A percentile compares a stretch with the other conserved stretches of the same genome.
phyloP scores from a whole-genome alignment of 1,140 invertebrate genomes.

The Papilio glaucus region DNA sequence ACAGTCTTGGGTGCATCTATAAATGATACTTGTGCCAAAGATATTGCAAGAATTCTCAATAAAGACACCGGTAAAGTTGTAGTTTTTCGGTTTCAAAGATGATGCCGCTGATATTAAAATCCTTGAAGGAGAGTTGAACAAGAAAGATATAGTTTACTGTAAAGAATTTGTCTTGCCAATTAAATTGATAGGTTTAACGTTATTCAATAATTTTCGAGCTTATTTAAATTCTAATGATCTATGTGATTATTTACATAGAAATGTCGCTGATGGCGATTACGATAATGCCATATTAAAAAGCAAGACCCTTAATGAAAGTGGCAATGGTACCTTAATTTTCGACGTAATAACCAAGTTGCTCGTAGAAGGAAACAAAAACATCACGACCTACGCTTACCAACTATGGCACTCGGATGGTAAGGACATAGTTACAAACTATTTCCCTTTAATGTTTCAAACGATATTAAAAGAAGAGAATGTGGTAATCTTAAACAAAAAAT shows the following conservation, averaged over 20 bases:
- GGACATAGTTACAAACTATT: slow-evolving; percentile 42
- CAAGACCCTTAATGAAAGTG: slow-evolving; percentile 36
- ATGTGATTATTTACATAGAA: slow-evolving; percentile 36
- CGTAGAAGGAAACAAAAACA: slow-evolving; percentile 29
- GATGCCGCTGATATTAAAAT: slow-evolving; percentile 41
- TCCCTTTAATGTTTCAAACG: slow-evolving; percentile 42
- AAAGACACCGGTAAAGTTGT: slow-evolving; percentile 42
- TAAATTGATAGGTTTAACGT: slow-evolving; percentile 38
- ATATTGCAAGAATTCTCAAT: slow-evolving; percentile 47
- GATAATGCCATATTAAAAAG: slow-evolving; percentile 41
- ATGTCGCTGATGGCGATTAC: slow-evolving; percentile 35
- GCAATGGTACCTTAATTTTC: slow-evolving; percentile 30
- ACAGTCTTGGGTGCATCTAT: slow-evolving; percentile 51
- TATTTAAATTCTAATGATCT: slow-evolving; percentile 44
- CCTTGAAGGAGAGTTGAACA: slow-evolving; percentile 40
- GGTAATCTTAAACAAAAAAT: slow-evolving; percentile 44
- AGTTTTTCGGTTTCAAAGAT: slow-evolving; percentile 45
- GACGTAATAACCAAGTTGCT: slow-evolving; percentile 42
- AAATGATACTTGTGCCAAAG: slow-evolving; percentile 47
- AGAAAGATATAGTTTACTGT: slow-evolving; percentile 39
- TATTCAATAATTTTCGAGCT: slow-evolving; percentile 40
- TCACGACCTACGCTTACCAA: slow-evolving; percentile 44
- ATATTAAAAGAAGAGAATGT: slow-evolving; percentile 44
- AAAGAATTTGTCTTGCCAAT: slow-evolving; percentile 38
- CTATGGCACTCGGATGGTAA: slow-evolving; percentile 43